Evolutionary conservation across 2,113 vertebrate genomes (phyloP).

Genomic region (Litocranius walleri): DNA sequence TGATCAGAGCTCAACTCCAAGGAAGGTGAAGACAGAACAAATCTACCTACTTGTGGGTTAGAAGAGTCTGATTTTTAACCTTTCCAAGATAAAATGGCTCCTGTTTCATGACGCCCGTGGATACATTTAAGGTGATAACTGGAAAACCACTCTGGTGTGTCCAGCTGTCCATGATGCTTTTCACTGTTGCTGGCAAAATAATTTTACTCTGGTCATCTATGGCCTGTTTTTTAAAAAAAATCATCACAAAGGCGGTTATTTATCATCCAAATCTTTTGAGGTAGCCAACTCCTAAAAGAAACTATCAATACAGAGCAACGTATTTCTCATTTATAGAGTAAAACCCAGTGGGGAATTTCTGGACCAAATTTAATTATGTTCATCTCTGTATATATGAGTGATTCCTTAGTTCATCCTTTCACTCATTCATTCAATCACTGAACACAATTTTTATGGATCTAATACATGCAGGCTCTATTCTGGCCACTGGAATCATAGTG

Average conservation of each 20-base stretch:
- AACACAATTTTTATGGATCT: not conserved
- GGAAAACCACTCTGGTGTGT: conserved; percentile 82
- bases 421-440: not conserved
- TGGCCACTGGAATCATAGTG: not conserved
- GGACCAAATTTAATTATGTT: not conserved
- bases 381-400: not conserved
- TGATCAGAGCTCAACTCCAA: not conserved
- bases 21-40: not conserved
- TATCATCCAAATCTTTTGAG: not conserved
- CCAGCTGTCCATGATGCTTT: conserved; percentile 86
- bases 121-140: conserved; percentile 81
- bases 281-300: not conserved
- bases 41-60: conserved; percentile 77
- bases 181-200: conserved; percentile 80
- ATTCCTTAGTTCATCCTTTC: not conserved
- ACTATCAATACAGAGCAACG: not conserved
- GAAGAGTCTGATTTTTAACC: conserved; percentile 65
- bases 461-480: not conserved
- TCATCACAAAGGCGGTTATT: conserved; percentile 20
- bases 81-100: conserved; percentile 75
- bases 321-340: not conserved
- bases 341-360: not conserved
- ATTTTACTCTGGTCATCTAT: conserved; percentile 80
- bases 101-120: conserved; percentile 79
- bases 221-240: conserved; percentile 70